phyloP scores from a whole-genome alignment of 2,888 invertebrate genomes.

The Thymelicus lineola region DNA sequence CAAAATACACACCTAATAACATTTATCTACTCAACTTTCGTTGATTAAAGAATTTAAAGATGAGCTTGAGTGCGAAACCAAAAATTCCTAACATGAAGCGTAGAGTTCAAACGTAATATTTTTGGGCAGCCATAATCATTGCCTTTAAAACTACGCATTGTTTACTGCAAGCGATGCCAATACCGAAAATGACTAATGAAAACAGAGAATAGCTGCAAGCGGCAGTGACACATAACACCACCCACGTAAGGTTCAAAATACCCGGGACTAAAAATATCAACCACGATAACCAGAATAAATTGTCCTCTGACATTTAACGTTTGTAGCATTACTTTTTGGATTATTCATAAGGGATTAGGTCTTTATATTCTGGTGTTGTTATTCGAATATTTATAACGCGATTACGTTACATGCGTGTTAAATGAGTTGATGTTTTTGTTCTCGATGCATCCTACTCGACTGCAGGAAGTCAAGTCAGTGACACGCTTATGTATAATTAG shows the following conservation, averaged over 20 bases:
- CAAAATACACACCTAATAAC: no score
- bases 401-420: slow-evolving; percentile 18
- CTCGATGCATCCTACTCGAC: slow-evolving; percentile 1
- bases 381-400: slow-evolving; percentile 22
- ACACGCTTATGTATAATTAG: slow-evolving; percentile 17
- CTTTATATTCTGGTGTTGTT: background rate
- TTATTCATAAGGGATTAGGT: slow-evolving; percentile 3
- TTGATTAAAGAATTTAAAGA: background rate
- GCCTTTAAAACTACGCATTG: slow-evolving; percentile 42
- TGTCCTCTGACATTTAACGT: slow-evolving; percentile 15
- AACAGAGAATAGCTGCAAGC: slow-evolving; percentile 57
- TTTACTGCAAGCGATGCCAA: slow-evolving; percentile 58
- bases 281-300: slow-evolving; percentile 35
- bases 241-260: slow-evolving; percentile 66
- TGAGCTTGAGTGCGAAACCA: background rate
- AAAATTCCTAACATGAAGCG: background rate
- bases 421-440: slow-evolving; percentile 19
- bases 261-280: slow-evolving; percentile 38
- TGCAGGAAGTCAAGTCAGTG: slow-evolving; percentile 16
- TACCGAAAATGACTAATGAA: slow-evolving; percentile 62
- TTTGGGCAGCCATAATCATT: background rate
- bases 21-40: background rate
- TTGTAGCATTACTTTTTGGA: background rate
- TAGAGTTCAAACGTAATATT: background rate
- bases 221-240: slow-evolving; percentile 57